Evolutionary conservation across 2,888 invertebrate species (phyloP).

Genomic region (Spodoptera picta): DNA sequence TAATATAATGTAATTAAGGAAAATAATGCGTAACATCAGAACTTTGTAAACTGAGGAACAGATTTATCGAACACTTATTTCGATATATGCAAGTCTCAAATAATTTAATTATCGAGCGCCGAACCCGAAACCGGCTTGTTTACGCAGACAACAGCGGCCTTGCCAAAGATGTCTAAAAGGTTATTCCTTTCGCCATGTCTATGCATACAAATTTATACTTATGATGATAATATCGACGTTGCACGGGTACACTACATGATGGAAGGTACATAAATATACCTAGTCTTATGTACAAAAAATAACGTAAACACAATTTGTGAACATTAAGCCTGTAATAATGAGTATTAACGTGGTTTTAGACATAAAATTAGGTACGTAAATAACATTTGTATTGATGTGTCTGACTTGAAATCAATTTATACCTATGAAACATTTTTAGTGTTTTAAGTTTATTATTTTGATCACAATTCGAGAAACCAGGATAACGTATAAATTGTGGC

Average conservation of each 20-base stretch:
- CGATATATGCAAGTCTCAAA: constrained; percentile 32
- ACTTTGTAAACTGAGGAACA: constrained; percentile 1
- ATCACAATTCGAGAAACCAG: not conserved
- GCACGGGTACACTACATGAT: constrained; percentile 8
- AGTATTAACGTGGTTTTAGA: no score
- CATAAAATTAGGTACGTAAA: no score
- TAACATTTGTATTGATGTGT: no score
- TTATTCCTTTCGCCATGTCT: constrained; percentile 74
- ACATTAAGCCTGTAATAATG: no score
- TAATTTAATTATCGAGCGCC: constrained; percentile 60
- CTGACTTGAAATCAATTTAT: no score
- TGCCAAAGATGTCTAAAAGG: constrained; percentile 76
- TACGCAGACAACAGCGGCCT: constrained; percentile 72
- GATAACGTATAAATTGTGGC: constrained; percentile 1
- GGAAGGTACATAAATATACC: constrained; percentile 16
- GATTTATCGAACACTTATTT: constrained; percentile 16
- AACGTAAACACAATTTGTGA: no score
- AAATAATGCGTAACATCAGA: constrained; percentile 7
- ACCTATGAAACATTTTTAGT: no score
- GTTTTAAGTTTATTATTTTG: not conserved
- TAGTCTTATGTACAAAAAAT: not conserved
- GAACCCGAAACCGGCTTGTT: constrained; percentile 63
- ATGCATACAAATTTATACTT: constrained; percentile 28
- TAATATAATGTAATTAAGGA: constrained; percentile 9
- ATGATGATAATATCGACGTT: constrained; percentile 35